Base-by-base conservation (phyloP, 2,113 vertebrate genomes). In the Lynx canadensis region DNA sequence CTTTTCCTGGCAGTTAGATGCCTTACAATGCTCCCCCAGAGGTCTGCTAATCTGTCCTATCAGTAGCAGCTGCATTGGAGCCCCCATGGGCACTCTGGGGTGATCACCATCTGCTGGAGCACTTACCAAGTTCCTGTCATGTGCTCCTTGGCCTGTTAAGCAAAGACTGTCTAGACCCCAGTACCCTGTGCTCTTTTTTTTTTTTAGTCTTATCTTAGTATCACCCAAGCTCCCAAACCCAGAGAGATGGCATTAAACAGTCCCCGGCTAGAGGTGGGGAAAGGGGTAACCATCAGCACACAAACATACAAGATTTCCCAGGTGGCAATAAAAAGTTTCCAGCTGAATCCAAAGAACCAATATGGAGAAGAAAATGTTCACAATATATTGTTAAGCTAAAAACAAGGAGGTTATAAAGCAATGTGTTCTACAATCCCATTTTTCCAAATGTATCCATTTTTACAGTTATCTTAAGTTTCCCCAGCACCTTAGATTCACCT, bases 401-500 rank as follows among this genome's bases (percentile, higher is more conserved):
- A 73, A 55, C 31, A 68, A 38, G 60, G 21, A 69, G 38, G 23
- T 52, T 78, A 33, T 36, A 36, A 83, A 52, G 45, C 55, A n/a
- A 1, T 33, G n/a, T 36, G 27, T 36, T 45, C 48, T 29, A 21
- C 13, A 31, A 29, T 33, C 9, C 23, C 18, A 4, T 36, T 82
- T 78, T 73, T 66, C 55, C n/a, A 52, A 69, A 36, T 19, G 11
- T 10, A 21, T 29, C 9, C n/a, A 33, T 33, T 71, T 63, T 36
- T 48, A 25, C 0, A 23, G 0, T 31, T 27, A 15, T 16, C 41
- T 52, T 65, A 2, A 0, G 0, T 68, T n/a, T 63, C 29, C 33
- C 23, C 36, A 31, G 33, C 50, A 68, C 84, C 25, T 29, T 50
- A 50, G 48, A 57, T 60, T 23, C 27, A 69, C 13, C n/a, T 19